Evolutionary conservation across 2,113 vertebrate species (phyloP).

Genomic region (Sterna hirundo): DNA sequence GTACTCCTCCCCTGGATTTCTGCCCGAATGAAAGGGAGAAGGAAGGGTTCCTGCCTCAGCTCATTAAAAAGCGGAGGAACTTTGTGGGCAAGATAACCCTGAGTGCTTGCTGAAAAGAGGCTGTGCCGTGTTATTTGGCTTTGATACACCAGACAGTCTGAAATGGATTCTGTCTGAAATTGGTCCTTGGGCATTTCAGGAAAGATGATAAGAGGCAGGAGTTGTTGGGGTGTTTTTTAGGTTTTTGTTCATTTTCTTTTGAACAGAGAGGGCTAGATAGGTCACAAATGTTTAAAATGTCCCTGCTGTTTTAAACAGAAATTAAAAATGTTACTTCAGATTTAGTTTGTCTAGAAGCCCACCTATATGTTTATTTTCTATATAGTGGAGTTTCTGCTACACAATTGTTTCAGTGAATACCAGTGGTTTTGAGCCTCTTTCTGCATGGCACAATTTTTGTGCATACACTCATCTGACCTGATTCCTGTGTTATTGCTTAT

Average conservation of each 20-base stretch:
- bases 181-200: neutral
- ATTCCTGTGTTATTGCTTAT: neutral
- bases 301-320: neutral
- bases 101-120: neutral
- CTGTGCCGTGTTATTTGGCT: neutral
- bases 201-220: neutral
- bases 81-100: neutral
- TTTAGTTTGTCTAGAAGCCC: neutral
- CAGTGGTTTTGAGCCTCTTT: neutral
- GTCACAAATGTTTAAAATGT: neutral
- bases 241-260: neutral
- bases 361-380: neutral
- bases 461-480: neutral
- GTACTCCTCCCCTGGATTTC: neutral
- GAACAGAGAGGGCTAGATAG: neutral
- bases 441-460: neutral
- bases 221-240: neutral
- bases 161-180: neutral
- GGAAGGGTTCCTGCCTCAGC: neutral
- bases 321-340: neutral
- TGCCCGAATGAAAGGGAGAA: neutral
- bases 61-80: neutral
- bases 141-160: neutral
- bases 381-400: neutral
- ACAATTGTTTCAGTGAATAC: neutral